Conservation (phyloP, 2,113 vertebrate genomes). For the Opisthocomus hoazin region DNA sequence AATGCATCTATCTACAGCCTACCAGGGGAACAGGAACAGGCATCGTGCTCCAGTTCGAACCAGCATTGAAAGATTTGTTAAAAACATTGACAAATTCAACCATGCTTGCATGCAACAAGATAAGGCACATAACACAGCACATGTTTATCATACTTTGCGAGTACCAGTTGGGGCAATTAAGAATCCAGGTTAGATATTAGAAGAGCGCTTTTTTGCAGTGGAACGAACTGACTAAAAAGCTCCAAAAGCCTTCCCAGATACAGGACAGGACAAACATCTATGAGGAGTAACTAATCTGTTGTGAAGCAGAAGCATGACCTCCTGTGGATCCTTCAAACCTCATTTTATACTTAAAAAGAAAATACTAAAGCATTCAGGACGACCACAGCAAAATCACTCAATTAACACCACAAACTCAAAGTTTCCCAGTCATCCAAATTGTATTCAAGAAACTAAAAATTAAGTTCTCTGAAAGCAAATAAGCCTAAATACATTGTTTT, state of each 20-base stretch:
- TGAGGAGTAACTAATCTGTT: not conserved
- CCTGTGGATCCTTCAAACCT: not conserved
- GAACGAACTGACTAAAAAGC: not conserved
- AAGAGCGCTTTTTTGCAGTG: not conserved
- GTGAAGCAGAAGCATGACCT: not conserved
- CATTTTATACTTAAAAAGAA: not conserved
- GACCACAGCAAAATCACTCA: not conserved
- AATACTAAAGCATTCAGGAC: not conserved
- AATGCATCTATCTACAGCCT: not conserved
- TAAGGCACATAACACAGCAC: not conserved
- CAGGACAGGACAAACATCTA: not conserved
- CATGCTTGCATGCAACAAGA: not conserved
- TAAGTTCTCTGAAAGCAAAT: not conserved
- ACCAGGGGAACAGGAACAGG: not conserved
- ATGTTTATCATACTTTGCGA: not conserved
- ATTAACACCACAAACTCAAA: not conserved
- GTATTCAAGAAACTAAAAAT: not conserved
- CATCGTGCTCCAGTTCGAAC: not conserved
- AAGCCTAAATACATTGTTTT: not conserved
- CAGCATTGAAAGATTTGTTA: not conserved
- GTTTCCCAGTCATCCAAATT: not conserved
- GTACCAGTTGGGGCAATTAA: not conserved
- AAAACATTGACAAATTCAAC: not conserved
- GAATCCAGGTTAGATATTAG: not conserved
- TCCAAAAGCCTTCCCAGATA: not conserved